Evolutionary conservation across 2,113 vertebrate species (phyloP), one percentile per base, ranked within the genome.

Genomic region (Vulpes ferrilata): DNA sequence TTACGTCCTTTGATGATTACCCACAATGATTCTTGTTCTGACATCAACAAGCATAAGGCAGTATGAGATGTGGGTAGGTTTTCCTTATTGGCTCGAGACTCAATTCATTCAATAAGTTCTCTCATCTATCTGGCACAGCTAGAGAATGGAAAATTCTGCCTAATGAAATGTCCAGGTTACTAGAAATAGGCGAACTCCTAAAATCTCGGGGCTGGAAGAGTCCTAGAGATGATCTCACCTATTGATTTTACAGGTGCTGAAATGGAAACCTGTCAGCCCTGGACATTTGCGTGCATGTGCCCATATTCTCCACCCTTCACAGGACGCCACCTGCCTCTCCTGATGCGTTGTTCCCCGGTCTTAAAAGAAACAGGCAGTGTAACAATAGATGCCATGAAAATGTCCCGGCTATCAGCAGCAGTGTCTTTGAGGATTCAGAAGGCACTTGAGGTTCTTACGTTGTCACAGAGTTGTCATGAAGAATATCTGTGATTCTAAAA

Each of bases 141-240:
- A 60, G 25, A 30, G 32, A 85, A 67, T 85, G 84, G 88, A 96
- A 97, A 95, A 95, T 92, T 92, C 79, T 90, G 69, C 76, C 71
- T 65, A 53, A 79, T 91, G 69, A 23, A 57, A 38, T 67, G 62
- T 79, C 81, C 59, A 48, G 38, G 23, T 87, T 93, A 48, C 83
- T 69, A 79, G 48, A 97, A 67, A 64, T 7, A n/a, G 13, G n/a
- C 20, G 2, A 76, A 32, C 38, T 83, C 60, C 65, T 64, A 73
- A n/a, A 51, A 53, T 60, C 2, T 76, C n/a, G 60, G 48, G 51
- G 27, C 10, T 60, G 35, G 55, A 79, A 87, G 57, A 48, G 25
- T 53, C 35, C 13, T 74, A 11, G 25, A 53, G 53, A 15, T 35
- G 51, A 64, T 60, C 43, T 83, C 12, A 15, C 7, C 11, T 30